A percentile compares a stretch with the other conserved stretches of the same genome.
These are phyloP conservation scores for Folsomia manolachei DNA, from an alignment of 2,888 invertebrate genomes.

Conservation along the genomic window DNA sequence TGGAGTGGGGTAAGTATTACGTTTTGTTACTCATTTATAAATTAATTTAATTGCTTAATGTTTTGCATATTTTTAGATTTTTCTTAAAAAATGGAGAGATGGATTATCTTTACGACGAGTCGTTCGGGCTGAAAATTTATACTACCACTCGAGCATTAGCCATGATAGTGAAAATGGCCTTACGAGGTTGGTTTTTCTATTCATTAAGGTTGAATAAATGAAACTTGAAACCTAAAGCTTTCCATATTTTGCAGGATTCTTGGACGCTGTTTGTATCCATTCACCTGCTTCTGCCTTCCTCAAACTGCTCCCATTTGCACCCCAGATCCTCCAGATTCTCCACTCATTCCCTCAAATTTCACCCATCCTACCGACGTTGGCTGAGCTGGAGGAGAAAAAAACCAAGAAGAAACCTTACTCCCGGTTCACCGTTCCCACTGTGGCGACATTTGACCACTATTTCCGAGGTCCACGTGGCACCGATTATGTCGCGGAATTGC, in stretches of 20 bases:
- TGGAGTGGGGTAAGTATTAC: background rate
- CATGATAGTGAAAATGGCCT: background rate
- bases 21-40: background rate
- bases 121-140: background rate
- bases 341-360: background rate
- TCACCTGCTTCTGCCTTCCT: background rate
- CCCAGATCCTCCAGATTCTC: background rate
- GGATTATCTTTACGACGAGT: background rate
- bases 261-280: background rate
- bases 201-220: too few relatives aligned
- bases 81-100: background rate
- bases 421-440: background rate
- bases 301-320: background rate
- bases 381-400: background rate
- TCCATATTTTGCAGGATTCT: too few relatives aligned
- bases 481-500: background rate
- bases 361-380: background rate
- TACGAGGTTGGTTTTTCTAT: too few relatives aligned
- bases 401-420: too few relatives aligned
- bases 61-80: background rate
- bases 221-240: too few relatives aligned
- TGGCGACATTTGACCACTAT: background rate
- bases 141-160: background rate
- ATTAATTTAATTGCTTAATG: background rate
- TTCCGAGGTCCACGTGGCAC: background rate